These are phyloP conservation scores for Ophiothrix spiculata DNA, from an alignment of 35 echinoderm and acorn worm genomes.

Conservation along the genomic window DNA sequence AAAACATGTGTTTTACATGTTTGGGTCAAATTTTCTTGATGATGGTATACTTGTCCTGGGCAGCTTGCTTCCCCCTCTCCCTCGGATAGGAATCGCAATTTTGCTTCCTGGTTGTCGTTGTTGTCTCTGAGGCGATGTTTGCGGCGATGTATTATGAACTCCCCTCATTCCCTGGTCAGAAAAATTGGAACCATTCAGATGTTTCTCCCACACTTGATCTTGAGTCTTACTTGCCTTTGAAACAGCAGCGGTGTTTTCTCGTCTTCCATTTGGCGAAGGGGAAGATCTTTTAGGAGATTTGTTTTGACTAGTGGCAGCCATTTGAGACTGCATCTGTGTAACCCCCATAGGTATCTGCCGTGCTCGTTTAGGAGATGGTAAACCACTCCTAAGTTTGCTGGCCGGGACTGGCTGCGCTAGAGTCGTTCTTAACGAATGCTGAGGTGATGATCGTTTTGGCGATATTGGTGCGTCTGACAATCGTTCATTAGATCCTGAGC, in stretches of 20 bases:
- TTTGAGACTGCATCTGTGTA: neutral
- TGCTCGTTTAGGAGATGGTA: neutral
- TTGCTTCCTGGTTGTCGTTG: slow-evolving; percentile 2
- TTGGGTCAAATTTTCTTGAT: neutral
- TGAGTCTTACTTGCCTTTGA: neutral
- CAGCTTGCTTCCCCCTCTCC: slow-evolving; percentile 23
- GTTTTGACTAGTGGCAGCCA: neutral
- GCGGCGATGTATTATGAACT: neutral
- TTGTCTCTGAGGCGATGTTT: slow-evolving; percentile 6
- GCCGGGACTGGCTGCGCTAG: neutral
- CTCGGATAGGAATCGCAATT: slow-evolving; percentile 25
- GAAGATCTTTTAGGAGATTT: neutral
- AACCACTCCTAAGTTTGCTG: neutral
- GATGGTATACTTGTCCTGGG: neutral
- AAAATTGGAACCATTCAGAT: neutral
- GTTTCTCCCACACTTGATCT: slow-evolving; percentile 4
- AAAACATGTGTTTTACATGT: no score
- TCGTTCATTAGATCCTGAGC: neutral
- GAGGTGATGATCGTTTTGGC: neutral
- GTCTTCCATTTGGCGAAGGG: neutral
- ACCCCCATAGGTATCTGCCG: neutral
- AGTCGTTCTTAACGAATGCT: neutral
- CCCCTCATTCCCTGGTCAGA: neutral
- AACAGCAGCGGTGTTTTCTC: neutral
- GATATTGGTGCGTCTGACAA: neutral